Conservation (phyloP, 2,888 invertebrate genomes). For the Lasioglossum malachurum region DNA sequence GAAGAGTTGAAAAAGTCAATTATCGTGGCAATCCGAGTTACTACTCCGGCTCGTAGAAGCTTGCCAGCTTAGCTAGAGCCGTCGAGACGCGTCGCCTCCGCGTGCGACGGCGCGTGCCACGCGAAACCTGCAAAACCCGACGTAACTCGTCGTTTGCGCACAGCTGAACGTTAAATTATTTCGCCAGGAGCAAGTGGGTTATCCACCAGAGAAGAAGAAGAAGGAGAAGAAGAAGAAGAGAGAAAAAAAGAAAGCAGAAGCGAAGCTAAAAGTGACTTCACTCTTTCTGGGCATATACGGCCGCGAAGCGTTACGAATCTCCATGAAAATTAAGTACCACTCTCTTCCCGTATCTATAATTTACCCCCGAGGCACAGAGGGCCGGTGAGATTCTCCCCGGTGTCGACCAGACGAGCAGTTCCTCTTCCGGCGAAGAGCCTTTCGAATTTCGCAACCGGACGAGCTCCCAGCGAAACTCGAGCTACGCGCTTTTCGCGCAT, state of each 20-base stretch:
- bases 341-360: conserved; percentile 60
- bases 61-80: conserved; percentile 38
- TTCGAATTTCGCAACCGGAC: conserved; percentile 12
- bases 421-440: conserved; percentile 13
- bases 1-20: conserved; percentile 71
- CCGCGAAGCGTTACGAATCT: conserved; percentile 54
- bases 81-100: neutral
- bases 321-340: conserved; percentile 63
- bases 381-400: neutral
- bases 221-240: neutral
- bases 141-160: conserved; percentile 19
- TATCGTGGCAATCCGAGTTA: conserved; percentile 64
- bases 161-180: conserved; percentile 43
- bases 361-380: conserved; percentile 27
- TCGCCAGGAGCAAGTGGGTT: conserved; percentile 46
- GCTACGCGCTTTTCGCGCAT: conserved; percentile 7
- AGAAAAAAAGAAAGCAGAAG: neutral
- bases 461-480: neutral
- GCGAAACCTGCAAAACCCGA: conserved; percentile 12
- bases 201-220: conserved; percentile 9
- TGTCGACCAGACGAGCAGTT: conserved; percentile 11
- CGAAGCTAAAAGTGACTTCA: neutral
- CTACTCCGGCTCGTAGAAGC: conserved; percentile 34
- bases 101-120: conserved; percentile 2
- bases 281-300: neutral